Evolutionary conservation across 2,113 vertebrate genomes (phyloP), one percentile per base, ranked within the genome.

Genomic region (Balaeniceps rex): DNA sequence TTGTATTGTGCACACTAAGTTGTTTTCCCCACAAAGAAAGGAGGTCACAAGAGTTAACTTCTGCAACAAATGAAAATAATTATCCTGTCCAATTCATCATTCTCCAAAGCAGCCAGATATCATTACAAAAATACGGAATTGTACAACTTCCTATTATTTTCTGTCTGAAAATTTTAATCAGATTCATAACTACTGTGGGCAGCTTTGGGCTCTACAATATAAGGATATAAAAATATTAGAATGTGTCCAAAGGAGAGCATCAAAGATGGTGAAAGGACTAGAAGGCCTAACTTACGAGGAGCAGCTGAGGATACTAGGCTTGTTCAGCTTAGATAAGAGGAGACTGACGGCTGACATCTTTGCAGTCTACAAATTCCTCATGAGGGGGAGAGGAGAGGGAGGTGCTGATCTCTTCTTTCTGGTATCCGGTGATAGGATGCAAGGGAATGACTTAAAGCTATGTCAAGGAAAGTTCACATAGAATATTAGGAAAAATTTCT

Each of bases 361-460:
- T 58, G 34, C 33, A 57, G 26, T 25, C 51, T 46, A 19, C 40
- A 44, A 14, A 19, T 24, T 49, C 28, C 16, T 78, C 6, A 21
- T 34, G 9, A n/a, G 5, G 6, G 12, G 24, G 17, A 57, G 12
- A 2, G 1, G 22, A 36, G n/a, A 33, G 4, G 9, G 28, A 63
- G 22, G 16, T 26, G 12, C 3, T 42, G 10, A 42, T 42, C 36
- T 78, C 44, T 51, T 63, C 46, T 34, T 17, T 80, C 13, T 46
- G 19, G 12, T 66, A 11, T 51, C 63, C 4, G 2, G 61, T 28
- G 19, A 42, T 5, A 44, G 12, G 6, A n/a, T 23, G 25, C 38
- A n/a, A 66, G 19, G 9, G 12, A n/a, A 80, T 51, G 15, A 33
- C 19, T 28, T 76, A 46, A 36, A 60, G 11, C 18, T 19, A 12